Evolutionary conservation across 1,140 invertebrate species (phyloP).

Genomic region (Mycetomoellerius zeteki): DNA sequence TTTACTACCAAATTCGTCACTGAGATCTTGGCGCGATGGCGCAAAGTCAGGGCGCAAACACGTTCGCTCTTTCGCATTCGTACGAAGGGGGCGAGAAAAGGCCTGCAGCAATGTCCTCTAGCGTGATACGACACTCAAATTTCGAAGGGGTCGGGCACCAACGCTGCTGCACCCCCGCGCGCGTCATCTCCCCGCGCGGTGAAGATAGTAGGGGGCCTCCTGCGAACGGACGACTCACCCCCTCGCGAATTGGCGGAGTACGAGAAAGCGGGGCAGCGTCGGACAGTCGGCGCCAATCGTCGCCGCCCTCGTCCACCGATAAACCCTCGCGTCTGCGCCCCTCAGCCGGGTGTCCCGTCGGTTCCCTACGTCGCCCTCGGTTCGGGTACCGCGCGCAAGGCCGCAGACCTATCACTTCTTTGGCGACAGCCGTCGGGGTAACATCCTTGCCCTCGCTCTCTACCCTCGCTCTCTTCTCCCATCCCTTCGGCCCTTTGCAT

Average conservation of each 20-base stretch:
- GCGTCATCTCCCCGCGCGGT: background rate
- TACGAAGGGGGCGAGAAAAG: conserved; percentile 29
- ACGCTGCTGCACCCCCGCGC: conserved; percentile 21
- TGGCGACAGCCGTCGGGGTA: conserved; percentile 85
- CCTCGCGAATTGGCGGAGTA: conserved; percentile 53
- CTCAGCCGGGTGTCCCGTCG: conserved; percentile 63
- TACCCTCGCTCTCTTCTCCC: conserved; percentile 50
- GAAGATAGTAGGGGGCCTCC: conserved; percentile 47
- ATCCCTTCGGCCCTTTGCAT: conserved; percentile 64
- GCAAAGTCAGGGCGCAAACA: conserved; percentile 48
- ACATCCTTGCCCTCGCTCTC: conserved; percentile 83
- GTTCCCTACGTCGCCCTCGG: conserved; percentile 75
- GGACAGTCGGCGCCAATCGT: conserved; percentile 66
- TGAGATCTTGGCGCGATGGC: conserved; percentile 9
- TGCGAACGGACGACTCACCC: conserved; percentile 42
- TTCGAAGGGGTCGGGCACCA: conserved; percentile 52
- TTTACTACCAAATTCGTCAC: conserved; percentile 22
- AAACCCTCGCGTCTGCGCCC: conserved; percentile 51
- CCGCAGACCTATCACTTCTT: conserved; percentile 85
- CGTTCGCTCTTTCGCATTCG: conserved; percentile 28
- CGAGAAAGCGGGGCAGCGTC: conserved; percentile 33
- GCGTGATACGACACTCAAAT: conserved; percentile 53
- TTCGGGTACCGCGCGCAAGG: conserved; percentile 83
- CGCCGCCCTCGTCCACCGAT: conserved; percentile 72
- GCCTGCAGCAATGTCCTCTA: conserved; percentile 27